These are phyloP conservation scores for Coleophora flavipennella DNA, from an alignment of 2,888 invertebrate species.

Conservation along the genomic window DNA sequence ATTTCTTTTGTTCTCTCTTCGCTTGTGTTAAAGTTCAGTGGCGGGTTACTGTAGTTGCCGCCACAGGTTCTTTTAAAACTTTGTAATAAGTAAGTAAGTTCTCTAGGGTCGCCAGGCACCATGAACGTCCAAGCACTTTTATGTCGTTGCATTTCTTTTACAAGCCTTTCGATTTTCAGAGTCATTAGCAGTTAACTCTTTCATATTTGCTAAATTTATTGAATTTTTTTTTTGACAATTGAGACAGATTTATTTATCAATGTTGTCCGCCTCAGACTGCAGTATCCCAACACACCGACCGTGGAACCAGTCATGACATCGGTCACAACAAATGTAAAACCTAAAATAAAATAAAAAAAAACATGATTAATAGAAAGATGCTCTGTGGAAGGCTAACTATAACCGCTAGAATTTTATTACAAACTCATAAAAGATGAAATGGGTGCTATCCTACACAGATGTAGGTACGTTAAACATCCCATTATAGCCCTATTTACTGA, in stretches of 20 bases:
- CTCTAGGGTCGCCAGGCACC: slow-evolving; percentile 95
- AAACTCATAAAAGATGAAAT: too few relatives aligned
- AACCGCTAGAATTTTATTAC: too few relatives aligned
- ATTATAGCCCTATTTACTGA: too few relatives aligned
- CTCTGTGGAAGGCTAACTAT: too few relatives aligned
- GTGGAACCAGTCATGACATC: slow-evolving; percentile 99
- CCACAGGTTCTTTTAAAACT: slow-evolving; percentile 96
- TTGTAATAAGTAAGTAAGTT: slow-evolving; percentile 98
- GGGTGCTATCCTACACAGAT: too few relatives aligned
- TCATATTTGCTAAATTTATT: slow-evolving; percentile 92
- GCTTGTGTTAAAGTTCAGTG: too few relatives aligned
- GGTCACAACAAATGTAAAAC: slow-evolving; percentile 99
- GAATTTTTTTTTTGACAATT: slow-evolving; percentile 93
- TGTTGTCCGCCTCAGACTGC: slow-evolving; percentile 93
- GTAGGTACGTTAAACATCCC: too few relatives aligned
- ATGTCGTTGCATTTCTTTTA: slow-evolving; percentile 92
- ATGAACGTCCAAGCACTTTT: slow-evolving; percentile 99
- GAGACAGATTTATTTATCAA: slow-evolving; percentile 97
- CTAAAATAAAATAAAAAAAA: slow-evolving; percentile 59
- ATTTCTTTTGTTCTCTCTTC: too few relatives aligned
- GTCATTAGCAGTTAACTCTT: slow-evolving; percentile 83
- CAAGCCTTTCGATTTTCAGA: slow-evolving; percentile 87
- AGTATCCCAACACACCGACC: slow-evolving; percentile 96
- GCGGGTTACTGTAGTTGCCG: too few relatives aligned
- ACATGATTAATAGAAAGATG: too few relatives aligned